Base-by-base conservation (phyloP, 1,140 invertebrate genomes). In the Kradibia gibbosae region DNA sequence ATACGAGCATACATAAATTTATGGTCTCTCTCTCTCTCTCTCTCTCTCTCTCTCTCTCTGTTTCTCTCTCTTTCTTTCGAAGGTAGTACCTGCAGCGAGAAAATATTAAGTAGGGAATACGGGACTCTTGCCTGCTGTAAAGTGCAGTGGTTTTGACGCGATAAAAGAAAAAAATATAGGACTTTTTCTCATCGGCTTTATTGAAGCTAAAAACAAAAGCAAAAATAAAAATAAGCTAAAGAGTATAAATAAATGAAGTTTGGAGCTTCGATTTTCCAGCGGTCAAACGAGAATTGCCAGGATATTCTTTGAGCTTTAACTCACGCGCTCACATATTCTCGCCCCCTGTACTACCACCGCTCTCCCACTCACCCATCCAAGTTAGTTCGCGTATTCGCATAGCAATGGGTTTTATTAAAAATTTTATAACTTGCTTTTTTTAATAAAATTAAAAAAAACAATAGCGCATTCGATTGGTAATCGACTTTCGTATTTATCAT, bases 1-100 rank as follows among this genome's bases (percentile, higher is more conserved):
- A 73, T 65, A 74, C 70, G 28, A 42, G 53, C 31, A 39, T 17
- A 39, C 62, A 81, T 60, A 55, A 71, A 78, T 25, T 70, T 53
- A 65, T 28, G 39, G 1, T 39, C n/a, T 5, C 20, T 55, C 20
- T 72, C 10, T 25, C 42, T 25, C 22, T 48, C 45, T 48, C 45
- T 48, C 45, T 48, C 45, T 7, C 45, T 48, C 45, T 7, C 45
- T 48, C n/a, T n/a, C n/a, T n/a, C n/a, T n/a, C n/a, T n/a, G n/a
- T n/a, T n/a, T n/a, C n/a, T n/a, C n/a, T n/a, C 15, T 48, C 7
- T 2, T 17, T 3, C 25, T 28, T 31, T 53, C 28, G 55, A 73
- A 73, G 11, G 1, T 73, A 17, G 17, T 20, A 25, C 50, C 1
- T 31, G 10, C 5, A 31, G 25, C n/a, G 8, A 60, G 53, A 28